These are phyloP conservation scores for Morpho helenor DNA, from an alignment of 2,888 invertebrate species.

Conservation along the genomic window DNA sequence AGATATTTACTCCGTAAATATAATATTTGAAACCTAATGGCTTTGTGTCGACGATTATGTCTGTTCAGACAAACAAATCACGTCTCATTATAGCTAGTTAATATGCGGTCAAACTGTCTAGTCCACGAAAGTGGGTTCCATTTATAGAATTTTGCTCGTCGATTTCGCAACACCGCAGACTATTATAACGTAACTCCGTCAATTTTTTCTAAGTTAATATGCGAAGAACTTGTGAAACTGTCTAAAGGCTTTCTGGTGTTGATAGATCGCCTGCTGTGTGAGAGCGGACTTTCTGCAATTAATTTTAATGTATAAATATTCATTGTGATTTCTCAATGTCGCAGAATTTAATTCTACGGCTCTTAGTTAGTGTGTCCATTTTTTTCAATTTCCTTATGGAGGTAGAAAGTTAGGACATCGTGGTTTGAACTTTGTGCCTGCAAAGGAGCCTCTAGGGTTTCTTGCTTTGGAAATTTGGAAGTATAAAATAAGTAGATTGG, in stretches of 20 bases:
- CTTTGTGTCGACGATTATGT: background rate
- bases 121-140: slow-evolving; percentile 10
- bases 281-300: background rate
- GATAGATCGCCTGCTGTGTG: background rate
- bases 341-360: no score
- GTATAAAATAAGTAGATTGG: no score
- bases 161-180: background rate
- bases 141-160: slow-evolving; percentile 6
- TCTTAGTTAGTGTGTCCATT: no score
- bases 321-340: no score
- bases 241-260: background rate
- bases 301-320: no score
- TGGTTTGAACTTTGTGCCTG: no score
- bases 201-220: background rate
- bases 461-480: no score
- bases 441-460: no score
- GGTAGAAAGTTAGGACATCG: no score
- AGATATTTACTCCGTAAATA: no score
- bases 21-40: no score
- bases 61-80: background rate
- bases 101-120: slow-evolving; percentile 16
- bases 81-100: slow-evolving; percentile 14
- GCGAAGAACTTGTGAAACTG: background rate
- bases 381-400: no score
- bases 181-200: background rate